phyloP scores from a whole-genome alignment of 2,888 invertebrate species.

The Mythimna loreyi region DNA sequence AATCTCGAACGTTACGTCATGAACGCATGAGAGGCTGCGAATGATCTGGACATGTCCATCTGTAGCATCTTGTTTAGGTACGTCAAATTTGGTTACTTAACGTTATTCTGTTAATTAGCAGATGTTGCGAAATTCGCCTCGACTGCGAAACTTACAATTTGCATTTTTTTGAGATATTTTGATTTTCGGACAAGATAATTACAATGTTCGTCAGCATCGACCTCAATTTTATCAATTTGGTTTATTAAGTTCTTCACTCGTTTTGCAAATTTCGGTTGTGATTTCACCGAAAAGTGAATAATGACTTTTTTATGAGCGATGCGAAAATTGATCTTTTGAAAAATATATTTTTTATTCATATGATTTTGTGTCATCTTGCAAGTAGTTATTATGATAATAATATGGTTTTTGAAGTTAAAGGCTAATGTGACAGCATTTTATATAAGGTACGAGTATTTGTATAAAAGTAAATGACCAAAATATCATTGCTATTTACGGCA shows the following conservation, averaged over 20 bases:
- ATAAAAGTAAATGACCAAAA: not conserved
- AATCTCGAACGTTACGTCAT: slow-evolving; percentile 72
- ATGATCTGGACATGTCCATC: slow-evolving; percentile 53
- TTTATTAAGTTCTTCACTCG: slow-evolving; percentile 14
- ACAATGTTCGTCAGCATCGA: slow-evolving; percentile 13
- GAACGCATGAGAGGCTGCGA: slow-evolving; percentile 53
- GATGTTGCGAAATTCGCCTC: slow-evolving; percentile 20
- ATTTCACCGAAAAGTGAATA: slow-evolving; percentile 49
- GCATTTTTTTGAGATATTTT: slow-evolving; percentile 4
- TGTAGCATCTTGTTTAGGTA: slow-evolving; percentile 60
- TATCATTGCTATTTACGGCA: no score
- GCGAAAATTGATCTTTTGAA: slow-evolving; percentile 39
- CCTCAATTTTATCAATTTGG: slow-evolving; percentile 30
- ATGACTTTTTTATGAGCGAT: slow-evolving; percentile 51
- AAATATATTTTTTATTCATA: slow-evolving; percentile 22
- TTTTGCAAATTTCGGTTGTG: slow-evolving; percentile 13
- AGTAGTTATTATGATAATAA: slow-evolving; percentile 8
- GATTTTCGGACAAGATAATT: slow-evolving; percentile 14
- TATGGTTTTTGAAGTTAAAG: slow-evolving; percentile 8
- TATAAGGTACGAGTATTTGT: not conserved
- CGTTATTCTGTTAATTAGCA: slow-evolving; percentile 39
- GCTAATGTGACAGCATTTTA: slow-evolving; percentile 12
- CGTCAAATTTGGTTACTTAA: slow-evolving; percentile 49
- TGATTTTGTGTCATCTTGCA: slow-evolving; percentile 45
- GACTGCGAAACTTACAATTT: not conserved